Conservation (phyloP, 2,888 invertebrate genomes). For the Andrena dorsata region DNA sequence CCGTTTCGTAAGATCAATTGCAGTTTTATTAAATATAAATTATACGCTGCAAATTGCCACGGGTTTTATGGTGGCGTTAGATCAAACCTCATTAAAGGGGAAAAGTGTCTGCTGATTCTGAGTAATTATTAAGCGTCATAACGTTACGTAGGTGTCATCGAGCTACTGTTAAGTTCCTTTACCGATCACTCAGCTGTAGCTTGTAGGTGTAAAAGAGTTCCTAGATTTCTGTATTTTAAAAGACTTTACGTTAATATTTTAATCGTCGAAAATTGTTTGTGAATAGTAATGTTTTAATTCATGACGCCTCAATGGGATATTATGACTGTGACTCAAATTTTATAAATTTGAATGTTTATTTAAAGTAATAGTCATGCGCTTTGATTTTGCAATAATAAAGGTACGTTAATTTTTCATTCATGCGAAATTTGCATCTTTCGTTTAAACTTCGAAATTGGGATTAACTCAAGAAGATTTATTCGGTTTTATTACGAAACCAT, state of each 20-base stretch:
- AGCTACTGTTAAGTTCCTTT: conserved; percentile 5
- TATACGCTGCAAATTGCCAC: not conserved
- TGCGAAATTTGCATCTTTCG: too few species aligned
- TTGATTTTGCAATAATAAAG: not conserved
- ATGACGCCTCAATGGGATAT: too few species aligned
- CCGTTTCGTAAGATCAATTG: conserved; percentile 18
- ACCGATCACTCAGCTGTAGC: not conserved
- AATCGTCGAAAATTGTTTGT: not conserved
- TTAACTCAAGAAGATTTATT: too few species aligned
- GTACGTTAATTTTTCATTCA: not conserved
- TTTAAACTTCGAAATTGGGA: too few species aligned
- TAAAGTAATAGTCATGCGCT: not conserved
- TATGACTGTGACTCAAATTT: not conserved
- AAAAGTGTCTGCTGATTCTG: not conserved
- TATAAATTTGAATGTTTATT: not conserved
- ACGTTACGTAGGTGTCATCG: not conserved
- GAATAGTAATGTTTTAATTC: not conserved
- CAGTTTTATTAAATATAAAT: conserved; percentile 15
- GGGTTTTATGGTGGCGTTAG: not conserved
- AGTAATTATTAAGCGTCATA: not conserved
- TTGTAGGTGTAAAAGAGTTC: not conserved
- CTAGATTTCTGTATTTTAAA: not conserved
- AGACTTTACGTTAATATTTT: not conserved
- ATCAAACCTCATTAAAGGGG: not conserved
- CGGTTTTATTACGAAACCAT: too few species aligned